phyloP scores from a whole-genome alignment of 2,888 invertebrate species.

The Acrobasis suavella region DNA sequence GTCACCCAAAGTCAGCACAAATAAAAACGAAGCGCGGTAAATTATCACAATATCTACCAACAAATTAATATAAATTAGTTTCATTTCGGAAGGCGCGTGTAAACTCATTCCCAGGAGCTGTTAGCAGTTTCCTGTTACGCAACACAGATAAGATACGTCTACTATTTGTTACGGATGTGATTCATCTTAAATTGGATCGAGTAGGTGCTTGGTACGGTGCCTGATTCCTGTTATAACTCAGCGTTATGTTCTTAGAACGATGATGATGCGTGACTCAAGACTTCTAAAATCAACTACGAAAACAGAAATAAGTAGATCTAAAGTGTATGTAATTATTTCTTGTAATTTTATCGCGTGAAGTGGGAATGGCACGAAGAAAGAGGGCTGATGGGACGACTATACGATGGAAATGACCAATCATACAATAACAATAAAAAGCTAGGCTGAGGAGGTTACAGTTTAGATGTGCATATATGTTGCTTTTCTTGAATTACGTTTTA shows the following conservation, averaged over 20 bases:
- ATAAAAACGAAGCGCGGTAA: too few relatives aligned
- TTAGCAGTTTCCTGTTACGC: constrained; percentile 19
- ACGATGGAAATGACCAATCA: too few relatives aligned
- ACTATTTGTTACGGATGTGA: constrained; percentile 18
- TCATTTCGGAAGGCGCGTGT: not conserved
- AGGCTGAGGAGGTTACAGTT: too few relatives aligned
- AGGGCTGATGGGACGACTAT: too few relatives aligned
- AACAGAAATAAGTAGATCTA: not conserved
- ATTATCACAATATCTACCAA: too few relatives aligned
- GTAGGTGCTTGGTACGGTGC: constrained; percentile 2
- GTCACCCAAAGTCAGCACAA: too few relatives aligned
- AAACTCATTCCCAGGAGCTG: constrained; percentile 5
- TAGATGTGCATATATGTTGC: too few relatives aligned
- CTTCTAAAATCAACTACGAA: not conserved
- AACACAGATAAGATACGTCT: constrained; percentile 16
- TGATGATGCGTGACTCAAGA: not conserved
- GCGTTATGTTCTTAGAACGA: not conserved
- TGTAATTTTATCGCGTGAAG: too few relatives aligned
- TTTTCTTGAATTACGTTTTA: too few relatives aligned
- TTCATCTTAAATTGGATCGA: constrained; percentile 8
- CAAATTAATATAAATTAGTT: not conserved
- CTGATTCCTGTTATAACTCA: constrained; percentile 7
- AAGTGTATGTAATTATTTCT: not conserved
- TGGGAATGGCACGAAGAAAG: too few relatives aligned
- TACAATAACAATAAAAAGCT: too few relatives aligned